Evolutionary conservation across 2,888 invertebrate species (phyloP).

Genomic region (Gastrophysa polygoni): DNA sequence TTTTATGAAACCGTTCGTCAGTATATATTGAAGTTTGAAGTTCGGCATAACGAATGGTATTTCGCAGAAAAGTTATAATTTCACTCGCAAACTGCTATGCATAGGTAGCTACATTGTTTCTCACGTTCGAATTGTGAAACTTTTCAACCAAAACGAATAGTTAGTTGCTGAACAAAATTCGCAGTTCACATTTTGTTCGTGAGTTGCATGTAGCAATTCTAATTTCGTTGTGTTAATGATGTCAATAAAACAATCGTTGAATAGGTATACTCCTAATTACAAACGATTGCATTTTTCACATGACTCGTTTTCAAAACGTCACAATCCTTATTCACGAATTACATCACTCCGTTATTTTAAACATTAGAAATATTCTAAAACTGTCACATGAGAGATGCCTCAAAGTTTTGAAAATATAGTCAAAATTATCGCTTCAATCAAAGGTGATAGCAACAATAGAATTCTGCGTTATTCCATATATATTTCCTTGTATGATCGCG

Average conservation of each 20-base stretch:
- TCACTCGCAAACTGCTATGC: constrained; percentile 8
- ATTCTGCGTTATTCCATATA: too few relatives aligned
- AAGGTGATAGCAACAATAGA: too few relatives aligned
- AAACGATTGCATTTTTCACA: too few relatives aligned
- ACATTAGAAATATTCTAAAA: too few relatives aligned
- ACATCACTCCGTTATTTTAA: too few relatives aligned
- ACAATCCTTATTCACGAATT: too few relatives aligned
- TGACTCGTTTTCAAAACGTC: too few relatives aligned
- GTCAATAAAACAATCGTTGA: not conserved
- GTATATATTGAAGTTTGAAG: constrained; percentile 7
- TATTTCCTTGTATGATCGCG: too few relatives aligned
- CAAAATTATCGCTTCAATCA: too few relatives aligned
- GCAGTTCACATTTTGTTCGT: not conserved
- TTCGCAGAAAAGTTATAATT: constrained; percentile 8
- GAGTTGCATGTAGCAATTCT: not conserved
- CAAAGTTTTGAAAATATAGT: too few relatives aligned
- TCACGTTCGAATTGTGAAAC: constrained; percentile 10
- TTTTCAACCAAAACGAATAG: constrained; percentile 10
- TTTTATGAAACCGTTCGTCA: not conserved
- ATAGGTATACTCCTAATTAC: too few relatives aligned
- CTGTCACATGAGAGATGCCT: too few relatives aligned
- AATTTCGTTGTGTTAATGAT: not conserved
- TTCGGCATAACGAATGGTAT: constrained; percentile 4
- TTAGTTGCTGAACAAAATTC: constrained; percentile 6
- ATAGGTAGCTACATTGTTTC: constrained; percentile 7